Conservation (phyloP, 2,888 invertebrate species). For the Brachypterus glaber region DNA sequence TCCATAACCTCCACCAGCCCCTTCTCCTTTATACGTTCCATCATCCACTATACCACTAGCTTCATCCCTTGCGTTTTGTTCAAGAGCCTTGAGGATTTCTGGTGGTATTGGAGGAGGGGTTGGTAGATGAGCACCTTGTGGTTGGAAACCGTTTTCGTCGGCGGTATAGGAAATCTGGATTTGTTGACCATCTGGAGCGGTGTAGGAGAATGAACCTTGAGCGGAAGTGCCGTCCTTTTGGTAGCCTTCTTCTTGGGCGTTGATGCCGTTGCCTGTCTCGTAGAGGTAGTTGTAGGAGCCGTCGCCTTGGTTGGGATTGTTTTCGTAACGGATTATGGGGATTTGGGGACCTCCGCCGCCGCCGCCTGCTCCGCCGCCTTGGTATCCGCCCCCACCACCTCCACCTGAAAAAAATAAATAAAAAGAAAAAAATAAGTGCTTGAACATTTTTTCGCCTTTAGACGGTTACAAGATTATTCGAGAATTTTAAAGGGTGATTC, state of each 20-base stretch:
- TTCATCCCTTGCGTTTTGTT: slow-evolving; percentile 28
- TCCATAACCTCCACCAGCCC: slow-evolving; percentile 19
- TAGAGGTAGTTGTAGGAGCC: slow-evolving; percentile 21
- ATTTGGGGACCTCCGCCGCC: slow-evolving; percentile 22
- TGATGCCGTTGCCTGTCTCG: slow-evolving; percentile 15
- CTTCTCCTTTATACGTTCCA: slow-evolving; percentile 26
- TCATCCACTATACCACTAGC: slow-evolving; percentile 27
- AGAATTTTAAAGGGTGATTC: too few relatives aligned
- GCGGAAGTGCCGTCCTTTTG: slow-evolving; percentile 19
- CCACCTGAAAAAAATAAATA: slow-evolving; percentile 6
- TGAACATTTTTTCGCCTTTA: too few relatives aligned
- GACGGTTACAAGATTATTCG: too few relatives aligned
- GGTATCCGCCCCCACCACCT: slow-evolving; percentile 8
- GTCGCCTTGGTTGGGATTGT: slow-evolving; percentile 26
- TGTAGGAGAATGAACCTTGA: slow-evolving; percentile 31
- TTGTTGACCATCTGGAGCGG: slow-evolving; percentile 32
- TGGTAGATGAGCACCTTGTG: slow-evolving; percentile 48
- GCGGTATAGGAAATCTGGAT: slow-evolving; percentile 45
- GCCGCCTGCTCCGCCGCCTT: slow-evolving; percentile 5
- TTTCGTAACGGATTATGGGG: slow-evolving; percentile 22
- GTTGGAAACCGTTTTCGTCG: slow-evolving; percentile 49
- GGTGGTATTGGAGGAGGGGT: slow-evolving; percentile 52
- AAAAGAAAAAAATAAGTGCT: background rate
- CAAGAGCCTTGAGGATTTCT: slow-evolving; percentile 41
- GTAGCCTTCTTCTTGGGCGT: slow-evolving; percentile 23